Evolutionary conservation across 2,888 invertebrate species (phyloP), one percentile per base, ranked within the genome.

Genomic region (Lasioglossum pauxillum): DNA sequence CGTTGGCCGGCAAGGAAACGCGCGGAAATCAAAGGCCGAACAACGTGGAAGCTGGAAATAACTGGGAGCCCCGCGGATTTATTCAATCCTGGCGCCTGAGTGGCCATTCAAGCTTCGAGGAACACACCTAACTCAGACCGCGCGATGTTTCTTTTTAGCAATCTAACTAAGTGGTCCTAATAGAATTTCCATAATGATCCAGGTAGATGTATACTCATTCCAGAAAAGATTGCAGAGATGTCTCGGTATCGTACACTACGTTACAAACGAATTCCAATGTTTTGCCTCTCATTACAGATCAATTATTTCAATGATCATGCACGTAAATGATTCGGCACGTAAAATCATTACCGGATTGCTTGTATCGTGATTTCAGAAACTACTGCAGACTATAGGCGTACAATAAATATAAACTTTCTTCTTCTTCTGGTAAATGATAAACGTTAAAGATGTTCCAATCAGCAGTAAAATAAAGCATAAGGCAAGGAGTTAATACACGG

Each of bases 1-100:
- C 72, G 46, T 16, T 19, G 71, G 8, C 8, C 41, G 38, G 35
- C n/a, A 12, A 27, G 64, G 27, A 53, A 75, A 27, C n/a, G 73
- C 53, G 64, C 53, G 57, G 57, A 75, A 83, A 64, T 49, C 75
- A 79, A 83, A 76, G 46, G 67, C 27, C 41, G 78, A 19, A 53
- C 72, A 57, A 57, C 10, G 41, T 31, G 27, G 27, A 57, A 31
- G 57, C 23, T 69, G 49, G 69, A 69, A 69, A 78, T 71, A 53
- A 69, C 49, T 38, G 38, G 69, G 19, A 53, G 78, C n/a, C 71
- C 41, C 71, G 41, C 69, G 69, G 49, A 69, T 77, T 69, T 69
- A 69, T 69, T 69, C 69, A 69, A 35, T 35, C 38, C 23, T 8
- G 23, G 69, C 69, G 69, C 35, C 69, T 10, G 69, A 19, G 69